Base-by-base conservation (phyloP, 2,888 invertebrate genomes). In the Leptinotarsa peninsularis region DNA sequence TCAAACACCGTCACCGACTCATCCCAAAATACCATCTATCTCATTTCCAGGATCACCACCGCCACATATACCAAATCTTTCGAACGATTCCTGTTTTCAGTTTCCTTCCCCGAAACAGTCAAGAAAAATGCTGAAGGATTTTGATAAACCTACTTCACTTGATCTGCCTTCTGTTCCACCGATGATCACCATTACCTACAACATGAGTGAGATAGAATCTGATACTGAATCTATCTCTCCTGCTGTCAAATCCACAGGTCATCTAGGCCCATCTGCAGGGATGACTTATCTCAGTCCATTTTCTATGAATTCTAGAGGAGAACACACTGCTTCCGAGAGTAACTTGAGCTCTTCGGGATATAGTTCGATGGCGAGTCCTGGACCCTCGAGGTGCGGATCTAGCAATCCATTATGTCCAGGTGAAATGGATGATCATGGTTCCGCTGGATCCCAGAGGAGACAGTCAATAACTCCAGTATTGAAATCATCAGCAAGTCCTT, bases 291-390 rank as follows among this genome's bases (percentile, higher is more conserved):
- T 95, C 18, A 94, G 94, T 86, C 95, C 95, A 0, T 95, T 95
- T 86, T 92, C 94, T 1, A 93, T 94, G 91, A 92, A 93, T 66
- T 91, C 91, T 1, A 89, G 93, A 79, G 92, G 92, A 17, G 94
- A 94, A 83, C 91, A 95, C 81, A 94, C 93, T 2, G 94, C 94
- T 17, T 95, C 95, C 0, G 95, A 95, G 88, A 95, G 95, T 3
- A 95, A 95, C 87, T 89, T 95, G 58, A 95, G 95, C 79, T 95
- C 95, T 13, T 95, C 95, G 0, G 95, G 95, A 13, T 95, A 95
- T 86, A 94, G 94, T 79, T 95, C 95, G 3, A 95, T 95, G 93
- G 94, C 95, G 0, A 94, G 94, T 87, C 95, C 95, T 0, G 95
- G 94, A 0, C 94, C 95, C 4, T 95, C 95, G 1, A 89, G 95